Percentiles rank a stretch among this genome's conserved stretches.
Conservation (phyloP, 2,888 invertebrate genomes). For the Drosophila tanythrix region DNA sequence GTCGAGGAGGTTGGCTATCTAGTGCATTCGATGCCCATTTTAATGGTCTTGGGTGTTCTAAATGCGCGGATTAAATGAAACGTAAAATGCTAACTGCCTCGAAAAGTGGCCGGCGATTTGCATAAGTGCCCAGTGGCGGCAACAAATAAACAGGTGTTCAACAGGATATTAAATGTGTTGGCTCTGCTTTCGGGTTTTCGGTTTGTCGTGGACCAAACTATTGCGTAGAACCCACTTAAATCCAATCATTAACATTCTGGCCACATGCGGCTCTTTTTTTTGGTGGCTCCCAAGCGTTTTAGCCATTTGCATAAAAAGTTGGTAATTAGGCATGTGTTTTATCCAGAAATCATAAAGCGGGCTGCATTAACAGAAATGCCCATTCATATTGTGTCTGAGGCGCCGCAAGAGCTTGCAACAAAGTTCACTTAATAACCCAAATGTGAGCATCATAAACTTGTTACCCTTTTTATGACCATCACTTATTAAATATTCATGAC, state of each 20-base stretch:
- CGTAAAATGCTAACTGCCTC: slow-evolving; percentile 58
- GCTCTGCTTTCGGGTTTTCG: neutral
- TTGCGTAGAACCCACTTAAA: slow-evolving; percentile 56
- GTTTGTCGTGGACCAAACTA: slow-evolving; percentile 41
- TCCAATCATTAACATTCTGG: slow-evolving; percentile 54
- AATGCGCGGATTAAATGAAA: slow-evolving; percentile 66
- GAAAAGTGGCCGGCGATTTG: slow-evolving; percentile 50
- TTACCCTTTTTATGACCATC: neutral
- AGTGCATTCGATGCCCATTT: slow-evolving; percentile 58
- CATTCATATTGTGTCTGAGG: slow-evolving; percentile 16
- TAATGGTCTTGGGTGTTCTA: slow-evolving; percentile 74
- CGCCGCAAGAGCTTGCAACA: neutral
- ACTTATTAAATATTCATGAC: slow-evolving; percentile 43
- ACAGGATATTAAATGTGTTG: slow-evolving; percentile 71
- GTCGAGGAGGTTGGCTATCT: slow-evolving; percentile 32
- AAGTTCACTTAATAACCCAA: neutral
- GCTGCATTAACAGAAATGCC: slow-evolving; percentile 23
- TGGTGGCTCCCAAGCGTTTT: slow-evolving; percentile 21
- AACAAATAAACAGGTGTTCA: slow-evolving; percentile 70
- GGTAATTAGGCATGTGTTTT: slow-evolving; percentile 53
- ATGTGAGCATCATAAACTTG: neutral
- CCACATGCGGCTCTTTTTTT: slow-evolving; percentile 35
- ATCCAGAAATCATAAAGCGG: slow-evolving; percentile 40
- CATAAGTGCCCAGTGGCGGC: slow-evolving; percentile 54
- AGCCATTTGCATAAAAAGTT: slow-evolving; percentile 57